Base-by-base conservation (phyloP, 2,888 invertebrate species). In the Trachelus stipa region DNA sequence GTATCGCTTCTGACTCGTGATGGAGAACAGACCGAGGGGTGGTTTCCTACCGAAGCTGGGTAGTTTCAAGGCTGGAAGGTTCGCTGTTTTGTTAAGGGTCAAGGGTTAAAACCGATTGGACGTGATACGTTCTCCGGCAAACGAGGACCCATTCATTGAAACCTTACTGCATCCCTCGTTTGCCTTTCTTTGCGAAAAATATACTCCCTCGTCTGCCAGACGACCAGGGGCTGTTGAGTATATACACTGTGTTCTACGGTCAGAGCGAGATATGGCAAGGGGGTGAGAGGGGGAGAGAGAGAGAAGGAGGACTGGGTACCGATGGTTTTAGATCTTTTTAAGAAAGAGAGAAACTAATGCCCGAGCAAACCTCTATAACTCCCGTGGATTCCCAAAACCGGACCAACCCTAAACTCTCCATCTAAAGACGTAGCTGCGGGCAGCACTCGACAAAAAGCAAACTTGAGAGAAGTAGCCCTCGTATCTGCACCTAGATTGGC, bases 51-150 rank as follows among this genome's bases (percentile, higher is more conserved):
- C 15, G 40, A 40, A 40, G 15, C 40, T 40, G 40, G 40, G 15
- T 40, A 40, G 15, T 40, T 31, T 30, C 68, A 11, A 68, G 11
- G 40, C 12, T 12, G 68, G 40, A 31, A 15, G 33, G 33, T 30
- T 30, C 31, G 33, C 30, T 69, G 69, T 69, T 69, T 69, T n/a
- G 40, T 40, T 6, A 30, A 69, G 69, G 69, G 33, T 69, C 69
- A 69, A 69, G 69, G 69, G 69, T 69, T 33, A 33, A 40, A 30
- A 69, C 69, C 31, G 33, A 69, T 69, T 69, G 69, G 69, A 69
- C 69, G 69, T 15, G 69, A 31, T 69, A 69, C 30, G 69, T 33
- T 30, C 4, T 4, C 12, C 12, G 30, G 69, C 31, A 30, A 69
- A 69, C 69, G 69, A 69, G n/a, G 30, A 69, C 6, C 6, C 69